phyloP scores from a whole-genome alignment of 2,797 vertebrate genomes.

The Gadopsis bispinosus region DNA sequence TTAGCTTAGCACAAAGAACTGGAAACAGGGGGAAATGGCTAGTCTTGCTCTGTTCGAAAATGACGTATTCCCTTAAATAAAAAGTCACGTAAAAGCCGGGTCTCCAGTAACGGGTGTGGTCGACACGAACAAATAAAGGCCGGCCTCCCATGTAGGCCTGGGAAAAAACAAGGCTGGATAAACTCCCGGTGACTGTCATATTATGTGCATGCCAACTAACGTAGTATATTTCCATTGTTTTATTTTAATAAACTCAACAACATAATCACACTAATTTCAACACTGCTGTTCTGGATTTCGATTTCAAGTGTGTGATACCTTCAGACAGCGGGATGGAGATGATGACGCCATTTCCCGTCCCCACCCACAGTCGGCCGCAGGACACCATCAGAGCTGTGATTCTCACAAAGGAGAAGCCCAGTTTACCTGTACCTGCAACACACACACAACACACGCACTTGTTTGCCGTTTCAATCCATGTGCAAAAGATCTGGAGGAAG shows the following conservation, averaged over 20 bases:
- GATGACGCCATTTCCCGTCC: slow-evolving; percentile 97
- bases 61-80: too few species aligned
- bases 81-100: too few species aligned
- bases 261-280: too few species aligned
- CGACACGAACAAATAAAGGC: too few species aligned
- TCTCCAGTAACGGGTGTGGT: too few species aligned
- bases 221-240: too few species aligned
- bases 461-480: slow-evolving; percentile 11
- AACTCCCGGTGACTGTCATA: too few species aligned
- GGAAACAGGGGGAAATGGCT: neutral
- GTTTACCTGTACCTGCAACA: slow-evolving; percentile 92
- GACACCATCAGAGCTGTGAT: slow-evolving; percentile 96
- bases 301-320: slow-evolving; percentile 77
- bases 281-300: too few species aligned
- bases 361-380: slow-evolving; percentile 96
- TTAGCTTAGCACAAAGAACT: neutral
- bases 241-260: too few species aligned
- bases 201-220: too few species aligned
- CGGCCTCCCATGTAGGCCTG: too few species aligned
- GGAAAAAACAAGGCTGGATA: too few species aligned
- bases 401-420: slow-evolving; percentile 98
- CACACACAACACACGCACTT: slow-evolving; percentile 2
- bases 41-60: neutral
- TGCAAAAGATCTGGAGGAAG: neutral
- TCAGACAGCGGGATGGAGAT: slow-evolving; percentile 98